Base-by-base conservation (phyloP, 2,797 vertebrate genomes). In the Chaenodraco wilsoni region DNA sequence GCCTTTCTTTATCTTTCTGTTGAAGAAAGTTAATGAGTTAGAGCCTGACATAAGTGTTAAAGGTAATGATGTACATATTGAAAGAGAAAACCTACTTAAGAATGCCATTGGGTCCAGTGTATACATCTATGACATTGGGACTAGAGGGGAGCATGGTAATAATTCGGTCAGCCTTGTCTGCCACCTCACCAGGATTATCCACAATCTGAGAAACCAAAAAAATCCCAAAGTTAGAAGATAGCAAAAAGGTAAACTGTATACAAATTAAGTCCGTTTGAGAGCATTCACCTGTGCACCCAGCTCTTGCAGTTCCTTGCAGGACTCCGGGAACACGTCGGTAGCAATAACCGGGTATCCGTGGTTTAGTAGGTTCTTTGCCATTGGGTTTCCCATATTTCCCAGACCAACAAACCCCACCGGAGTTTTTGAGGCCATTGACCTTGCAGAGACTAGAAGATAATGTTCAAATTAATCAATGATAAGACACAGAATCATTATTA, bases 381-480 rank as follows among this genome's bases (percentile, higher is more conserved):
- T 99, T 76, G 97, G 98, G 89, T 96, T 98, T 80, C 98, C 98
- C 98, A 99, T 99, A 84, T 99, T 99, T 69, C 98, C 98, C 88
- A 99, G 90, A 49, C 98, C 98, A 89, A 99, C 69, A 81, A 99
- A 99, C 85, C 98, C 98, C 91, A 99, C 96, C 37, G 95, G 95
- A 58, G 97, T 98, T 93, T 99, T 99, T 59, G 97, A 99, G 91
- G 98, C 98, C 98, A 99, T 94, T 62, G 95, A 94, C 93, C 98
- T 97, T 74, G 92, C 94, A 91, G 93, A 96, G 74, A 96, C 98
- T 99, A 81, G 74, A 84, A 84, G 15, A 58, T 4, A 62, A 81
- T 0, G 0, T 19, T 15, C 43, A 78, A 54, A 71, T 9, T 0
- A 5, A 65, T 65, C 16, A 74, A 45, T 55, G 3, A 50, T 23